Base-by-base conservation (phyloP, 2,888 invertebrate genomes). In the Clivina fossor region DNA sequence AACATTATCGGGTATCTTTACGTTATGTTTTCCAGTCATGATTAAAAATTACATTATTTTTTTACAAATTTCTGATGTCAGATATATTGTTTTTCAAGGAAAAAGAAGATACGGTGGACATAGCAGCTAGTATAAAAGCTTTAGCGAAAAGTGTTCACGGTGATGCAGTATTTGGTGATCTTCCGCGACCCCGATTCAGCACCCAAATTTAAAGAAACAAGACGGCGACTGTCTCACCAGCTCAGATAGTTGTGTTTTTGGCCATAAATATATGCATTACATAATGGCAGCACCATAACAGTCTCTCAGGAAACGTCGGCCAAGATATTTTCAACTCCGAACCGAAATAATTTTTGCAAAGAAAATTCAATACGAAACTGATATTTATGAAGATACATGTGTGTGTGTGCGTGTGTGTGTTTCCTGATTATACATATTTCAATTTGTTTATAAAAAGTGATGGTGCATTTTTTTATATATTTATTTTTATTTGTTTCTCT, bases 51-150 rank as follows among this genome's bases (percentile, higher is more conserved):
- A n/a, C n/a, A n/a, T n/a, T n/a, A n/a, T n/a, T n/a, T n/a, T n/a
- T n/a, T n/a, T n/a, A n/a, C n/a, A n/a, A n/a, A n/a, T n/a, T n/a
- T n/a, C n/a, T n/a, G n/a, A n/a, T n/a, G n/a, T n/a, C n/a, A n/a
- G n/a, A n/a, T n/a, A n/a, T 37, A 15, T 15, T 8, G 9, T 15
- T 37, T 18, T 2, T 48, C 3, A 24, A 53, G 54, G 54, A 19
- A 8, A 55, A 79, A 71, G 82, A 82, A 67, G 83, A 84, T 66
- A 82, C 86, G 22, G 80, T 84, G 59, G 90, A 92, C 71, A 93
- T 94, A 70, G 91, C 92, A 61, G 93, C 92, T 35, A 91, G 90
- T 71, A 93, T 94, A 71, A 89, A 90, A 74, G 93, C 93, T n/a
- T 76, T 94, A 66, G 93, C 93, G 15, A 87, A 88, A 66, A 93